Base-by-base conservation (phyloP, 2,888 invertebrate genomes). In the Laothoe populi region DNA sequence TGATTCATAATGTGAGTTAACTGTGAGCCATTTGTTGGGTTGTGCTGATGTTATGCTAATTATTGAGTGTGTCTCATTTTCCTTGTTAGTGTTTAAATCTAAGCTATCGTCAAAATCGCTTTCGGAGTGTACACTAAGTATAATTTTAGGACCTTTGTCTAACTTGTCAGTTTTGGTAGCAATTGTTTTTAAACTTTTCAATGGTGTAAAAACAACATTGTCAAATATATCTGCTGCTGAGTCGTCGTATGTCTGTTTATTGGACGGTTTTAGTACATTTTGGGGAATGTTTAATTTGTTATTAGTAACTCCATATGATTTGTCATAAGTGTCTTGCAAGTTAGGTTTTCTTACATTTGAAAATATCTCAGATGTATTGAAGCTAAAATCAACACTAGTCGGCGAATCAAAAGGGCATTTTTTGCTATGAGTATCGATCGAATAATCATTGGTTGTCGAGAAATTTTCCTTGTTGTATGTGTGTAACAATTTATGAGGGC, bases 361-460 rank as follows among this genome's bases (percentile, higher is more conserved):
- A 74, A 92, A 92, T 67, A 92, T 74, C 79, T 90, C 92, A 7
- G 91, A 84, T 31, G 86, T 88, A 62, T 91, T 81, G 72, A 92
- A 91, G 64, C 83, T 83, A 8, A 87, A 73, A 61, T 89, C 84
- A 59, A 78, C 53, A 61, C 81, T 86, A 45, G 75, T 73, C 44
- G 82, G 79, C 10, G 90, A 87, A 62, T 86, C 90, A 76, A 92
- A 92, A 0, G 92, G 92, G 64, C 90, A 89, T 68, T 78, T 84
- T 31, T 73, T 65, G 53, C 65, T 66, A 53, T 79, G 78, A 2
- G 74, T 73, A 23, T 81, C 76, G 16, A 77, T 67, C 1, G 81
- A 79, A 65, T 78, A 77, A 58, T 87, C 82, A 70, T 78, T 77
- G 44, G 74, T 69, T n/a, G 70, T 72, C 26, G 74, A 68, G 21